Percentiles rank a stretch among this genome's conserved stretches.
Evolutionary conservation across 2,797 vertebrate species (phyloP).

Genomic region (Uromys caudimaculatus): DNA sequence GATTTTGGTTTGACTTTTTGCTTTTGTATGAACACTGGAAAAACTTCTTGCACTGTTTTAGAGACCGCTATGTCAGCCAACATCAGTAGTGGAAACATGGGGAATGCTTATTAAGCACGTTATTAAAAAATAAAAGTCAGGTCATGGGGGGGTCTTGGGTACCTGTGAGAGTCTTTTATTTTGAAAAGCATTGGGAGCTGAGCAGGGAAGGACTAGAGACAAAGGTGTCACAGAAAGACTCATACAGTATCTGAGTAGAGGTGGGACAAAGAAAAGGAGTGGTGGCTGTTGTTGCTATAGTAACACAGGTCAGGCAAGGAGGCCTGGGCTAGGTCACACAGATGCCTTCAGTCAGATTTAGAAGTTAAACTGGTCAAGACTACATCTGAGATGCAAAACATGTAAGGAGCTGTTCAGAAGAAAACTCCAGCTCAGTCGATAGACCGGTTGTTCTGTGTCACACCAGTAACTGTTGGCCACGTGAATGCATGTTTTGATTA

Average conservation of each 20-base stretch:
- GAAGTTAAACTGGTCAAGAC: background rate
- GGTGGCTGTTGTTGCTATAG: background rate
- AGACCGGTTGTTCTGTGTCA: background rate
- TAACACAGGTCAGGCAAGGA: background rate
- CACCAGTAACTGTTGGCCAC: background rate
- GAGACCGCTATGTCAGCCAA: background rate
- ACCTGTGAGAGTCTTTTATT: background rate
- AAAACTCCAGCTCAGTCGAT: background rate
- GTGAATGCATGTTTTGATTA: background rate
- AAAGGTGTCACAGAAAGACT: background rate
- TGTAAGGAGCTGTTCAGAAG: background rate
- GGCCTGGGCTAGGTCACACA: background rate
- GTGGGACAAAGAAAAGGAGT: background rate
- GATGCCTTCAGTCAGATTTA: background rate
- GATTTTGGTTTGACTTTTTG: conserved; percentile 35
- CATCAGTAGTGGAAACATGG: background rate
- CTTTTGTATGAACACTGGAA: background rate
- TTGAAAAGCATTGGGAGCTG: background rate
- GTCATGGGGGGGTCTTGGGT: background rate
- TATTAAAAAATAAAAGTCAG: conserved; percentile 31
- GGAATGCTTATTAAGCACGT: background rate
- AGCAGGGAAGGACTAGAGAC: background rate
- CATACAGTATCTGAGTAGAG: background rate
- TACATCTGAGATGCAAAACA: background rate
- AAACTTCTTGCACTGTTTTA: conserved; percentile 38